phyloP scores from a whole-genome alignment of 2,888 invertebrate genomes.

The Empis stercorea region DNA sequence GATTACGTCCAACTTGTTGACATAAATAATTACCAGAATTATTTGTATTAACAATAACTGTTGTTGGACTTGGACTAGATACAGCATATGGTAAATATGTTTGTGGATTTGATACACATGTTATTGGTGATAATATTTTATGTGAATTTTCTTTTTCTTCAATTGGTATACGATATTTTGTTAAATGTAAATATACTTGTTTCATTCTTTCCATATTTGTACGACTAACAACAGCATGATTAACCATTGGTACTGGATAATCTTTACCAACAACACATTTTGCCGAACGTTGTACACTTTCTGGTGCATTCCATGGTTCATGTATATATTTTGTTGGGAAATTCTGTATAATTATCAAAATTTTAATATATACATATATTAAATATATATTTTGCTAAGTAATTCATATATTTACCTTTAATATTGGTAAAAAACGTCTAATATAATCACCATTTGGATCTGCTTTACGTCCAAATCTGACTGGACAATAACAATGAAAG shows the following conservation, averaged over 20 bases:
- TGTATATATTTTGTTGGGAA: conserved; percentile 35
- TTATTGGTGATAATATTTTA: conserved; percentile 9
- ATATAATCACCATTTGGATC: conserved; percentile 59
- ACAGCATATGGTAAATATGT: conserved; percentile 36
- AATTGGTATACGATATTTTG: conserved; percentile 41
- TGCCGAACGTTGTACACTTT: conserved; percentile 46
- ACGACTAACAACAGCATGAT: conserved; percentile 56
- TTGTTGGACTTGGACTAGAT: conserved; percentile 39
- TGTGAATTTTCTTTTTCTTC: conserved; percentile 7
- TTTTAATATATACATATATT: neutral
- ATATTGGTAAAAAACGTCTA: conserved; percentile 53
- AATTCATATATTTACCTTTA: conserved; percentile 25
- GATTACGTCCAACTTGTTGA: conserved; percentile 13
- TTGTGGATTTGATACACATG: conserved; percentile 17
- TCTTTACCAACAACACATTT: conserved; percentile 54
- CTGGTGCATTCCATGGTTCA: conserved; percentile 59
- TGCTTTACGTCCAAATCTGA: conserved; percentile 51
- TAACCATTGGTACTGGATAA: conserved; percentile 72
- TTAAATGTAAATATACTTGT: conserved; percentile 61
- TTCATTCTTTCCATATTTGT: conserved; percentile 75
- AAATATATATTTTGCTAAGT: conserved; percentile 23
- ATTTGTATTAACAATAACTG: conserved; percentile 39
- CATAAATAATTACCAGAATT: conserved; percentile 38
- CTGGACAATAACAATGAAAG: conserved; percentile 57
- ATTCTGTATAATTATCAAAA: neutral